Conservation (phyloP, 2,113 vertebrate species). For the Nerophis lumbriciformis region DNA sequence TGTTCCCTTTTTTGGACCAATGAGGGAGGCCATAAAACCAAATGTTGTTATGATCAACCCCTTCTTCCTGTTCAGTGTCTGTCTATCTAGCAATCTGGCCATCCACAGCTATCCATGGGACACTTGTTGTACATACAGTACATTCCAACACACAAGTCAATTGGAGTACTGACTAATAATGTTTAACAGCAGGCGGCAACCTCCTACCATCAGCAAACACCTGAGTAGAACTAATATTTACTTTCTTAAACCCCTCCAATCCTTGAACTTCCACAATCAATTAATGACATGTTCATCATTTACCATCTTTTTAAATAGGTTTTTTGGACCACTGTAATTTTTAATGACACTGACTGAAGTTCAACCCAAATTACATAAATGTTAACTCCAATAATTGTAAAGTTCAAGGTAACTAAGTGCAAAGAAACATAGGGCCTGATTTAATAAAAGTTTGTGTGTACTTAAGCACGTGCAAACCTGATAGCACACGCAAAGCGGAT, state of each 20-base stretch:
- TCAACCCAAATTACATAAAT: too few species aligned
- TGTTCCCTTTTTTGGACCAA: background rate
- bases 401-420: too few species aligned
- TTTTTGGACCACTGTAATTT: background rate
- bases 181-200: slow-evolving; percentile 29
- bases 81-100: background rate
- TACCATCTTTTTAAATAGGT: background rate
- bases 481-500: too few species aligned
- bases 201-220: slow-evolving; percentile 60
- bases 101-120: background rate
- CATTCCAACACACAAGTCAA: background rate
- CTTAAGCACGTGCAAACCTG: too few species aligned
- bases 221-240: slow-evolving; percentile 31
- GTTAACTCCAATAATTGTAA: too few species aligned
- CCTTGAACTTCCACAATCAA: slow-evolving; percentile 1
- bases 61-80: background rate
- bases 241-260: slow-evolving; percentile 11
- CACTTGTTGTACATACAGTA: background rate
- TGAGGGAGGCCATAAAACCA: background rate
- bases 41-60: background rate
- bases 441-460: too few species aligned
- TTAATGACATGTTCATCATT: background rate
- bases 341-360: too few species aligned
- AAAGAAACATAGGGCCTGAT: too few species aligned
- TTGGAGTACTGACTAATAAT: slow-evolving; percentile 30